Evolutionary conservation across 2,888 invertebrate genomes (phyloP).

Genomic region (Eupithecia centaureata): DNA sequence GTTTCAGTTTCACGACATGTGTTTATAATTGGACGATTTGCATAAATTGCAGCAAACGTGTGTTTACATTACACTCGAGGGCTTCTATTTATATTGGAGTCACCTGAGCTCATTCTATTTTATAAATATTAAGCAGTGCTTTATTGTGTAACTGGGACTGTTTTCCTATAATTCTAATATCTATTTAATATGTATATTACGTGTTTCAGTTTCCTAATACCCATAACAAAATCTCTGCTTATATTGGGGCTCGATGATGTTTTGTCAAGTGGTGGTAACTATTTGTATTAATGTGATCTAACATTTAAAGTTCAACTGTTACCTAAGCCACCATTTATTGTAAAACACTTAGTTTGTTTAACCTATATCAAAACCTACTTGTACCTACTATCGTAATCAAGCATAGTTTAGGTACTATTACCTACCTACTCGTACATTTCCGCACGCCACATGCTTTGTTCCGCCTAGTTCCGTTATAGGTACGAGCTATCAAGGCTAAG

Average conservation of each 20-base stretch:
- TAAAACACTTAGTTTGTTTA: background rate
- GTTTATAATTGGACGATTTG: constrained; percentile 18
- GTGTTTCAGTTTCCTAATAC: too few relatives aligned
- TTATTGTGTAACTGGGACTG: too few relatives aligned
- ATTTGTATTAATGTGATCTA: background rate
- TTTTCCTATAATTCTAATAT: too few relatives aligned
- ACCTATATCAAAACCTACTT: background rate
- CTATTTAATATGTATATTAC: too few relatives aligned
- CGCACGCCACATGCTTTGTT: constrained; percentile 50
- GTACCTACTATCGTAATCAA: constrained; percentile 2
- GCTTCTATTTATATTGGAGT: background rate
- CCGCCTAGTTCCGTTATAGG: constrained; percentile 43
- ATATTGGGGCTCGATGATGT: too few relatives aligned
- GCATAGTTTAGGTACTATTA: background rate
- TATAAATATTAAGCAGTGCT: background rate
- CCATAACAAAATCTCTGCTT: too few relatives aligned
- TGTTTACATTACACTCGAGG: constrained; percentile 4
- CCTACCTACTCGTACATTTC: constrained; percentile 33
- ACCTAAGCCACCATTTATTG: background rate
- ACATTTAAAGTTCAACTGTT: background rate
- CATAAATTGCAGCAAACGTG: constrained; percentile 16
- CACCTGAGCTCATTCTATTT: background rate
- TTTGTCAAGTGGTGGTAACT: too few relatives aligned
- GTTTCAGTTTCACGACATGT: constrained; percentile 1
- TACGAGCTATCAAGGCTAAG: constrained; percentile 45